Evolutionary conservation across 1,140 invertebrate genomes (phyloP).

Genomic region (Saccostrea glomerata): DNA sequence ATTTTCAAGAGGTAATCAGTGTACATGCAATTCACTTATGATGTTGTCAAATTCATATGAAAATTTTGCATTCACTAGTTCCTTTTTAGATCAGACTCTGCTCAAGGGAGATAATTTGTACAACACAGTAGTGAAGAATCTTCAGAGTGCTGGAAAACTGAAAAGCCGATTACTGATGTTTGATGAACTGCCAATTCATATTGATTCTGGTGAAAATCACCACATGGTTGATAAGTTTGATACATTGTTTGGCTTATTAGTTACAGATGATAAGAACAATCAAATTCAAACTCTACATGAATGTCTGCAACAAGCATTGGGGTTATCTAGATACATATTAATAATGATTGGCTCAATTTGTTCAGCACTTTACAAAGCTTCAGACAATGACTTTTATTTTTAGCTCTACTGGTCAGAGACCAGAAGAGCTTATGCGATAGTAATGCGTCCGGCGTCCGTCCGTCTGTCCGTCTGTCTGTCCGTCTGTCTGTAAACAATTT

Average conservation of each 20-base stretch:
- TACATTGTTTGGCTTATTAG: too few species aligned
- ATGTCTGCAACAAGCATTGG: neutral
- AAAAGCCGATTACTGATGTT: conserved; percentile 30
- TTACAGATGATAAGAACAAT: too few species aligned
- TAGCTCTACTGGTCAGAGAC: too few species aligned
- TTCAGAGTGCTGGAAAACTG: neutral
- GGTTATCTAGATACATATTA: neutral
- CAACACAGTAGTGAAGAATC: neutral
- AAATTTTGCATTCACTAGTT: neutral
- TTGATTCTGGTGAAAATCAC: too few species aligned
- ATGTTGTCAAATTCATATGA: conserved; percentile 5
- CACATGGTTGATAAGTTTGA: too few species aligned
- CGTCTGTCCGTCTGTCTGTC: too few species aligned
- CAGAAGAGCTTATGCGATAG: too few species aligned
- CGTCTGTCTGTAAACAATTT: too few species aligned
- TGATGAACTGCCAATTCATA: conserved; percentile 37
- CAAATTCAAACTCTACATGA: conserved; percentile 40
- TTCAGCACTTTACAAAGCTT: neutral
- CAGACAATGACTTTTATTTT: conserved; percentile 5
- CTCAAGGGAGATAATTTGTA: conserved; percentile 48
- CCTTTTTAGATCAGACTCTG: conserved; percentile 29
- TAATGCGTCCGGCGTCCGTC: too few species aligned
- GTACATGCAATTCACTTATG: conserved; percentile 50
- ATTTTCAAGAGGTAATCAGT: conserved; percentile 52
- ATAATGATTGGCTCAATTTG: conserved; percentile 5